Percentiles rank a stretch among this genome's conserved stretches.
Conservation (phyloP, 2,797 vertebrate genomes). For the Hydrolagus colliei region DNA sequence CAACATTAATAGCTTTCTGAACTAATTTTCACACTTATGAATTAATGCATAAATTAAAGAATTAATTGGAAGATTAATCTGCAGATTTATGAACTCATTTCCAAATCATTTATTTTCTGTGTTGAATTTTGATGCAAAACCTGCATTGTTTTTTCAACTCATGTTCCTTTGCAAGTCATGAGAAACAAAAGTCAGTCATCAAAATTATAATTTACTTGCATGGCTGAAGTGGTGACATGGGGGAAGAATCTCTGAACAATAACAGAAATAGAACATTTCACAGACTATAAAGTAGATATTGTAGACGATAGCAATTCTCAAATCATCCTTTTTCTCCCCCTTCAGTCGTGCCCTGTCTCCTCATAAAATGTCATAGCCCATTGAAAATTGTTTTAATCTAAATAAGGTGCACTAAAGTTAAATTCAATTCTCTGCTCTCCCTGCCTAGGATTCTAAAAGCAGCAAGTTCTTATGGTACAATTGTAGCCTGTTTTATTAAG, state of each 20-base stretch:
- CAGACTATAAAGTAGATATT: background rate
- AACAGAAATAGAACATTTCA: background rate
- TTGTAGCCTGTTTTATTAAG: background rate
- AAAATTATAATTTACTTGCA: slow-evolving; percentile 17
- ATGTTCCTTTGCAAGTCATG: background rate
- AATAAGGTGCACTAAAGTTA: background rate
- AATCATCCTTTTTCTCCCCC: background rate
- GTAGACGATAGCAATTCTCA: background rate
- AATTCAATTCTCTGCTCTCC: background rate
- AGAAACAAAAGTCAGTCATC: background rate
- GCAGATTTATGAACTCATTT: slow-evolving; percentile 16
- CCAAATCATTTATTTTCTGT: slow-evolving; percentile 20
- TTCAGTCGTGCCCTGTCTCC: background rate
- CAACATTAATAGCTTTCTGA: slow-evolving; percentile 22
- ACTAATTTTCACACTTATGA: slow-evolving; percentile 5
- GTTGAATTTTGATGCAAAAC: background rate
- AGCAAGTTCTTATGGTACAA: background rate
- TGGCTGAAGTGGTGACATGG: background rate
- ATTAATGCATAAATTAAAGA: slow-evolving; percentile 2
- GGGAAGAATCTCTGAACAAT: background rate
- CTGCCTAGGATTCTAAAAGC: background rate
- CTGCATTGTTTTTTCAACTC: background rate
- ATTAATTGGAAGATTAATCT: slow-evolving; percentile 21
- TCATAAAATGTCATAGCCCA: background rate
- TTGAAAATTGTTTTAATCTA: background rate